Conservation (phyloP, 2,888 invertebrate species). For the Coelinius sp. region DNA sequence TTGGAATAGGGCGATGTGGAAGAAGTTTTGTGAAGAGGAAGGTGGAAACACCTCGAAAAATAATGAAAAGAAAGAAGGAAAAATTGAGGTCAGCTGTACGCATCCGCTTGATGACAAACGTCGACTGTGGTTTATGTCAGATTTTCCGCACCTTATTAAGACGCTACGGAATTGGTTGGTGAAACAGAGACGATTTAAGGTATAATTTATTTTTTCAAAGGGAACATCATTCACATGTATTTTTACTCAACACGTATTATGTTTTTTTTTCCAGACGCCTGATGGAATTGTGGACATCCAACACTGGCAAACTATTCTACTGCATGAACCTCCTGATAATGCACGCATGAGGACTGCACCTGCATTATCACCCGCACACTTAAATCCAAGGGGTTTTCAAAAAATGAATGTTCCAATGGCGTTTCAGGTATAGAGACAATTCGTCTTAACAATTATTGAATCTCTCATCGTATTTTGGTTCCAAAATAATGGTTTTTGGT, state of each 20-base stretch:
- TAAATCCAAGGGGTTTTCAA: constrained; percentile 38
- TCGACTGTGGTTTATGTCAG: constrained; percentile 51
- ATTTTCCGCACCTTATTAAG: constrained; percentile 54
- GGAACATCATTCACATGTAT: no score
- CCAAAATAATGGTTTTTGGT: neutral
- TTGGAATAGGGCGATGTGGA: constrained; percentile 56
- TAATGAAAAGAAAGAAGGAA: no score
- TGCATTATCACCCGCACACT: constrained; percentile 30
- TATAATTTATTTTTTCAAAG: no score
- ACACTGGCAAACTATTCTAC: constrained; percentile 34
- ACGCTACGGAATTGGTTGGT: constrained; percentile 43
- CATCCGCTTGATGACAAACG: constrained; percentile 45
- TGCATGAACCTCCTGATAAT: constrained; percentile 1
- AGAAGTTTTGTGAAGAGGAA: constrained; percentile 44
- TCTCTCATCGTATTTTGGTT: no score
- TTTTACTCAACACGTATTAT: no score
- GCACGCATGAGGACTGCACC: constrained; percentile 24
- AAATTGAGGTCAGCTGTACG: constrained; percentile 33
- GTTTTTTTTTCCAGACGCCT: constrained; percentile 31
- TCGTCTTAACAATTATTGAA: neutral
- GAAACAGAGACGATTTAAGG: neutral
- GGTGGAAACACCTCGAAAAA: no score
- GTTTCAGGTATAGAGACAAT: constrained; percentile 23
- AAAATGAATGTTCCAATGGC: constrained; percentile 42
- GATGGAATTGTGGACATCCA: constrained; percentile 38